Evolutionary conservation across 2,888 invertebrate species (phyloP).

Genomic region (Spodoptera exigua): DNA sequence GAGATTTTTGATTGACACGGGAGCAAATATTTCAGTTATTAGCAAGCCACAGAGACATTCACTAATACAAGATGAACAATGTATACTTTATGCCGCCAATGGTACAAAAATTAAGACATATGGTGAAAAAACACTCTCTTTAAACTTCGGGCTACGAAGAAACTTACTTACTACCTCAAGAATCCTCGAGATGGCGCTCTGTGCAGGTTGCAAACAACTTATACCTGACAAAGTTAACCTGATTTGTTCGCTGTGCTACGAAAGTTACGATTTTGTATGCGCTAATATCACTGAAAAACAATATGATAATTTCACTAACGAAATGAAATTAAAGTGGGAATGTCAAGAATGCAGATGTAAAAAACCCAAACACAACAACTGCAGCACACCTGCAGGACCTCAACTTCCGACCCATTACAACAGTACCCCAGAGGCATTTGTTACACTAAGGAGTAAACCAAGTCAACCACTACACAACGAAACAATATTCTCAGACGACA

Average conservation of each 20-base stretch:
- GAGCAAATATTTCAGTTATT: too few relatives aligned
- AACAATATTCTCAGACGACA: background rate
- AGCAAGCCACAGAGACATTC: too few relatives aligned
- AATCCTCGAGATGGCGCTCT: background rate
- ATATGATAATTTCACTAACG: background rate
- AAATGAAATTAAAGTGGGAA: slow-evolving; percentile 1
- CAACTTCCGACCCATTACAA: slow-evolving; percentile 7
- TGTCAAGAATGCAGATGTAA: slow-evolving; percentile 1
- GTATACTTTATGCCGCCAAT: too few relatives aligned
- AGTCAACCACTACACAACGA: background rate
- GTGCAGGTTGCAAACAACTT: slow-evolving; percentile 3
- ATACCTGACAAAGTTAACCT: slow-evolving; percentile 1
- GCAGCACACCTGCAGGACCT: slow-evolving; percentile 2
- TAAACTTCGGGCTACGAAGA: too few relatives aligned
- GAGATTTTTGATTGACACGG: too few relatives aligned
- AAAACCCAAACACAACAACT: slow-evolving; percentile 1
- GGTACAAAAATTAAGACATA: too few relatives aligned
- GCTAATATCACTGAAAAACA: background rate
- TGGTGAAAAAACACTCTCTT: too few relatives aligned
- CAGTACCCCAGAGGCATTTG: slow-evolving; percentile 3
- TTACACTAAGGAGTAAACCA: slow-evolving; percentile 1
- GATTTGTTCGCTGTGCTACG: too few relatives aligned
- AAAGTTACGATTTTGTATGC: slow-evolving; percentile 1
- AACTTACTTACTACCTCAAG: too few relatives aligned
- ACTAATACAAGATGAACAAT: too few relatives aligned